Conservation (phyloP, 2,113 vertebrate genomes). For the Burhinus bistriatus region DNA sequence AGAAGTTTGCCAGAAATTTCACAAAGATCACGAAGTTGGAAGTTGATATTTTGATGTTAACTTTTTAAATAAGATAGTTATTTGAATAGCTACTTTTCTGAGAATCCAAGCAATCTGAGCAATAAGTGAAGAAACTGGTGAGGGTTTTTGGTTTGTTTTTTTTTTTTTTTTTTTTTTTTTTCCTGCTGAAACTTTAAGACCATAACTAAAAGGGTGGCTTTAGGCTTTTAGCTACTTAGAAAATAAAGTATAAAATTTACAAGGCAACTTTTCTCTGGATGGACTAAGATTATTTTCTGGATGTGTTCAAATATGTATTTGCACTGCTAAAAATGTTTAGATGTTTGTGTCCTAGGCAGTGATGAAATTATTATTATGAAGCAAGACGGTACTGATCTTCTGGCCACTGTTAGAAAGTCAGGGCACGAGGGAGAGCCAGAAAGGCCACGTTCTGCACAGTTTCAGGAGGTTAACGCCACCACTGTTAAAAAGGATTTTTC, state of each 20-base stretch:
- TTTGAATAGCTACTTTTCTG: neutral
- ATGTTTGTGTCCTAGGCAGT: neutral
- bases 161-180: too few relatives aligned
- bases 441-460: too few relatives aligned
- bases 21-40: neutral
- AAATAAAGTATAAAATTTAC: neutral
- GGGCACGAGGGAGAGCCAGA: too few relatives aligned
- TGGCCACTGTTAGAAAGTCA: too few relatives aligned
- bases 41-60: neutral
- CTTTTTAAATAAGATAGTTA: neutral
- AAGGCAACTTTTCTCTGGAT: neutral
- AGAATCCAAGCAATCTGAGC: neutral
- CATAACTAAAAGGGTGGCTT: neutral
- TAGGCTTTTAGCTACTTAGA: neutral
- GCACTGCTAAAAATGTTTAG: neutral
- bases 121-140: neutral
- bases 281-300: neutral
- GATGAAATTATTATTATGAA: neutral
- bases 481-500: neutral
- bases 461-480: too few relatives aligned
- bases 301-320: neutral
- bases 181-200: neutral
- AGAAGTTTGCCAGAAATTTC: neutral
- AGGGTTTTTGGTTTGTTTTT: too few relatives aligned
- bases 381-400: neutral